These are phyloP conservation scores for Notothenia rossii DNA, from an alignment of 2,113 vertebrate genomes.

Conservation along the genomic window DNA sequence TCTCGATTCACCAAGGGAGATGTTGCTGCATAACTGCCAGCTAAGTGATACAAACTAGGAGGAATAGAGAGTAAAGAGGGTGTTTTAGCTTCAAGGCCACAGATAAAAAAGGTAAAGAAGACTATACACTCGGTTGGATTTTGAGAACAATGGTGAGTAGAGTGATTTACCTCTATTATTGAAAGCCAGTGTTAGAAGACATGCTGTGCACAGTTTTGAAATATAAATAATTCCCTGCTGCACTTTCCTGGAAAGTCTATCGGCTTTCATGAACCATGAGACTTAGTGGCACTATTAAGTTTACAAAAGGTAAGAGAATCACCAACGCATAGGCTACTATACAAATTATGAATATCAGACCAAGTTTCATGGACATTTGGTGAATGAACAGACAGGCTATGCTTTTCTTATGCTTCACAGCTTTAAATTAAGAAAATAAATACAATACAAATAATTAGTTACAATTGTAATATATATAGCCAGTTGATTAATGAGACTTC, in stretches of 20 bases:
- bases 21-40: not conserved
- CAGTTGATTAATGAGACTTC: too few relatives aligned
- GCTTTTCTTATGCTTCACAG: not conserved
- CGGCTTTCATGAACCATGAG: not conserved
- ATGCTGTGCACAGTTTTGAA: not conserved
- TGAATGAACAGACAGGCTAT: slow-evolving; percentile 33
- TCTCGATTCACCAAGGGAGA: not conserved
- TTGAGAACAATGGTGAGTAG: not conserved
- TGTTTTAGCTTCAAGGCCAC: not conserved
- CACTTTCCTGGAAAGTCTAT: not conserved
- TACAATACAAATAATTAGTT: not conserved
- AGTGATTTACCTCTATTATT: not conserved
- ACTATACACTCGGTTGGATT: not conserved
- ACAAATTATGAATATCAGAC: not conserved
- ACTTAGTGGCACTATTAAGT: not conserved
- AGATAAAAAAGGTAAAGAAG: not conserved
- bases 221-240: not conserved
- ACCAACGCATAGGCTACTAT: not conserved
- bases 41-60: not conserved
- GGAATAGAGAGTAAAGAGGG: not conserved
- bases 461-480: too few relatives aligned
- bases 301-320: not conserved
- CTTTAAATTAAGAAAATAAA: not conserved
- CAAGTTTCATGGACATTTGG: not conserved
- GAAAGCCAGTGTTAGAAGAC: too few relatives aligned